These are phyloP conservation scores for Eupithecia subfuscata DNA, from an alignment of 2,888 invertebrate genomes.

Conservation along the genomic window DNA sequence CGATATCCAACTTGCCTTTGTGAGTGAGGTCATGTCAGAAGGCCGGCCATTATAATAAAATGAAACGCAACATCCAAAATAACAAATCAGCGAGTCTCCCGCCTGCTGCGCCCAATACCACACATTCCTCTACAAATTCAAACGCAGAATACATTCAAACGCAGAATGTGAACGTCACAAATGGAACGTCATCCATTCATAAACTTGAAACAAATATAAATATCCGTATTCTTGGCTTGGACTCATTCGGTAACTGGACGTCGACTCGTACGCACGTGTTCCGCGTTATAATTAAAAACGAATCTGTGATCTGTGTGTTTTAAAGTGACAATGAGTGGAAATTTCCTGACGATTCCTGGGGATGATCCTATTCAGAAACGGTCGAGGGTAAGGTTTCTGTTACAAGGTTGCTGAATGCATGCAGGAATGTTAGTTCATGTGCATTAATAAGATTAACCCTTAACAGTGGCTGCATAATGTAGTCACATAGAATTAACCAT, in stretches of 20 bases:
- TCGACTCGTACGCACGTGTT: conserved; percentile 71
- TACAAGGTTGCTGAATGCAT: conserved; percentile 19
- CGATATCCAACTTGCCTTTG: conserved; percentile 3
- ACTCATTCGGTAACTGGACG: conserved; percentile 64
- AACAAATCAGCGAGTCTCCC: conserved; percentile 34
- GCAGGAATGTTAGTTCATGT: conserved; percentile 13
- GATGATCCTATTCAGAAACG: conserved; percentile 72
- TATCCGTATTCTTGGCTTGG: conserved; percentile 11
- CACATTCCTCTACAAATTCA: conserved; percentile 66
- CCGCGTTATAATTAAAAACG: conserved; percentile 55
- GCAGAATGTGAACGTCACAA: conserved; percentile 41
- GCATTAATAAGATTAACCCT: conserved; percentile 34
- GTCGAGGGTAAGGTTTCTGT: conserved; percentile 71
- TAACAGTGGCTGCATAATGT: conserved; percentile 15
- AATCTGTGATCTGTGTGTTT: conserved; percentile 46
- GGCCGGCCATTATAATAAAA: conserved; percentile 16
- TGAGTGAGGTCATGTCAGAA: conserved; percentile 1
- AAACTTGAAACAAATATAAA: conserved; percentile 51
- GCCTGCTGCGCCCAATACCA: conserved; percentile 45
- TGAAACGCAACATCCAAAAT: conserved; percentile 27
- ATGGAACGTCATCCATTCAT: conserved; percentile 81
- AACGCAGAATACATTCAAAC: conserved; percentile 67
- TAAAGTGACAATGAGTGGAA: conserved; percentile 77
- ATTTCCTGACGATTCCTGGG: conserved; percentile 78
- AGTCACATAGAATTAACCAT: neutral